Evolutionary conservation across 2,113 vertebrate species (phyloP).

Genomic region (Tragulus kanchil): DNA sequence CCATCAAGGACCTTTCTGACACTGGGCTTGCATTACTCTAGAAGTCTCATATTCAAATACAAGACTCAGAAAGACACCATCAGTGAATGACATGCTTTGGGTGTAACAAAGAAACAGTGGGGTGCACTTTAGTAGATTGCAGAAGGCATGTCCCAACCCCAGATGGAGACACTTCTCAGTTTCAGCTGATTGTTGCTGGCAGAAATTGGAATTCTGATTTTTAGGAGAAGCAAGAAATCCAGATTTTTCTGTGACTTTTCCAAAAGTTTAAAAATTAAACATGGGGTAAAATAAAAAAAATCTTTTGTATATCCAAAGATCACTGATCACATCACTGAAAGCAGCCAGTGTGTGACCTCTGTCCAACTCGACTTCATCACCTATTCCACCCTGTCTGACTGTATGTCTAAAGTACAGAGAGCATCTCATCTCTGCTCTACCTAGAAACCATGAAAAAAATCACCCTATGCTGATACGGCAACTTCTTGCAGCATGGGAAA

Average conservation of each 20-base stretch:
- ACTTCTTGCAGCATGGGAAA: background rate
- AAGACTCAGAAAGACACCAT: background rate
- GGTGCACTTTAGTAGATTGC: background rate
- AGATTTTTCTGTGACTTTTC: slow-evolving; percentile 11
- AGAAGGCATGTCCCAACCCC: background rate
- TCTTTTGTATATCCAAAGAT: background rate
- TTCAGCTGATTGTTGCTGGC: background rate
- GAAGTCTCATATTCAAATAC: background rate
- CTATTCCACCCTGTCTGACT: background rate
- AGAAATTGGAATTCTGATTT: background rate
- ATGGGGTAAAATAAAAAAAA: background rate
- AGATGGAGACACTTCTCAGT: background rate
- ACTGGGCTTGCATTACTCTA: background rate
- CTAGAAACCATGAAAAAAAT: background rate
- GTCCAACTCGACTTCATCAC: too few relatives aligned
- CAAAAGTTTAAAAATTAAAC: background rate
- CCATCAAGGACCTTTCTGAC: background rate
- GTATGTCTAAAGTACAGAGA: background rate
- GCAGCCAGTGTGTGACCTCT: background rate
- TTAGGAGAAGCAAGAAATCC: background rate
- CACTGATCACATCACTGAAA: background rate
- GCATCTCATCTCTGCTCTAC: background rate
- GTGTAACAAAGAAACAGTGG: background rate
- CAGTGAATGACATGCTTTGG: background rate
- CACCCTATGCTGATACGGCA: background rate